A percentile compares a stretch with the other conserved stretches of the same genome.
Evolutionary conservation across 2,797 vertebrate species (phyloP).

Genomic region (Sandelia bainsii): DNA sequence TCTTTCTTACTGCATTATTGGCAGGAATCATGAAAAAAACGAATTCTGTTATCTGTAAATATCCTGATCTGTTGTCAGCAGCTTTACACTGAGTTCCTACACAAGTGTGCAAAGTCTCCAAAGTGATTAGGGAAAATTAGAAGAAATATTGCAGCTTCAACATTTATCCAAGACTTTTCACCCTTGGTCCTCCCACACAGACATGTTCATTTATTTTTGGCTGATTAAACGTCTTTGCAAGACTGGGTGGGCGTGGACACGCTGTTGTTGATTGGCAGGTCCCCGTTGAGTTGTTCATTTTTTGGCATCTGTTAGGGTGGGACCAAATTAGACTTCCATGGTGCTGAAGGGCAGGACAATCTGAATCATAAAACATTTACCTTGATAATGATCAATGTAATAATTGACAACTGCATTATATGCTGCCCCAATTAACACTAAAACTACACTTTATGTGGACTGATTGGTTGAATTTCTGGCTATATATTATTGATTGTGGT

Average conservation of each 20-base stretch:
- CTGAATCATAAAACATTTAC: not conserved
- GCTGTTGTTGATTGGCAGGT: constrained; percentile 3
- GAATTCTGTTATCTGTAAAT: constrained; percentile 32
- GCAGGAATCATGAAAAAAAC: constrained; percentile 9
- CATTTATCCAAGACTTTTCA: constrained; percentile 12
- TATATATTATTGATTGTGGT: not conserved
- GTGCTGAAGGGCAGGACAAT: not conserved
- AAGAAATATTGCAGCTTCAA: constrained; percentile 21
- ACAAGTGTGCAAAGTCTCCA: constrained; percentile 8
- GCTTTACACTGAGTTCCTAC: constrained; percentile 19
- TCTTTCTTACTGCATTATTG: not conserved
- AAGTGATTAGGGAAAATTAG: constrained; percentile 16
- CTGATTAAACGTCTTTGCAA: constrained; percentile 35
- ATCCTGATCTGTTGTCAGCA: constrained; percentile 39
- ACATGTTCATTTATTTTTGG: constrained; percentile 35
- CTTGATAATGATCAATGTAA: not conserved
- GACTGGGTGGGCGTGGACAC: constrained; percentile 2
- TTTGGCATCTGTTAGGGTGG: not conserved
- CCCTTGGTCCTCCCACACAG: constrained; percentile 31
- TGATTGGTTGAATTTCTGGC: not conserved
- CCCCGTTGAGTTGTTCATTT: not conserved
- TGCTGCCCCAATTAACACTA: too few species aligned
- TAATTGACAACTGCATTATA: too few species aligned
- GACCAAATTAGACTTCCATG: not conserved
- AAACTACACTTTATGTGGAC: too few species aligned